Conservation (phyloP, 2,888 invertebrate species). For the Synanthedon formicaeformis region DNA sequence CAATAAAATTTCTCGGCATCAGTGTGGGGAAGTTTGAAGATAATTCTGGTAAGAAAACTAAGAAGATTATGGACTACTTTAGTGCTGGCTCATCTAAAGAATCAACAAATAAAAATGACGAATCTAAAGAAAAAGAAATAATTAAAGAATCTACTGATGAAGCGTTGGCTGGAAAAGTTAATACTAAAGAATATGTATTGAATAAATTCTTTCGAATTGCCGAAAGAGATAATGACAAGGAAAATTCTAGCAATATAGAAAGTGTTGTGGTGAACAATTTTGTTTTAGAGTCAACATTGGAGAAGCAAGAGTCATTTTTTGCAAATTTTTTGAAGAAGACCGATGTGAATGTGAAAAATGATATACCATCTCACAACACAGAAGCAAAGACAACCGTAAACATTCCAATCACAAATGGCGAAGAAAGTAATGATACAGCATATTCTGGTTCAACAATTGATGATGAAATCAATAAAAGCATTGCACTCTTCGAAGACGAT, state of each 20-base stretch:
- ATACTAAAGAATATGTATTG: slow-evolving; percentile 40
- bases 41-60: slow-evolving; percentile 62
- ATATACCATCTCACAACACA: slow-evolving; percentile 6
- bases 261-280: neutral
- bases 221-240: slow-evolving; percentile 8
- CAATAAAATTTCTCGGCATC: slow-evolving; percentile 79
- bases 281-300: slow-evolving; percentile 29
- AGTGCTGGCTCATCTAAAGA: slow-evolving; percentile 44
- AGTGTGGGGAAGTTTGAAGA: slow-evolving; percentile 84
- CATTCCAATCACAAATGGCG: slow-evolving; percentile 39
- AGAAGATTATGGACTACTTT: slow-evolving; percentile 72
- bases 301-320: slow-evolving; percentile 62
- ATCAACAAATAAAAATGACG: slow-evolving; percentile 2
- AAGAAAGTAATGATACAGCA: slow-evolving; percentile 49
- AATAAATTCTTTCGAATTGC: slow-evolving; percentile 30
- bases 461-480: slow-evolving; percentile 59
- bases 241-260: slow-evolving; percentile 2
- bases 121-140: neutral
- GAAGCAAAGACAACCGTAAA: slow-evolving; percentile 14
- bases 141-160: neutral
- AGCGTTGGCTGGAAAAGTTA: no score
- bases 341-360: neutral
- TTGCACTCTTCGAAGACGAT: slow-evolving; percentile 53
- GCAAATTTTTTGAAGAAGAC: slow-evolving; percentile 36
- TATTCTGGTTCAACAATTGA: slow-evolving; percentile 59